These are phyloP conservation scores for Dasypogon diadema DNA, from an alignment of 2,888 invertebrate genomes.

Conservation along the genomic window DNA sequence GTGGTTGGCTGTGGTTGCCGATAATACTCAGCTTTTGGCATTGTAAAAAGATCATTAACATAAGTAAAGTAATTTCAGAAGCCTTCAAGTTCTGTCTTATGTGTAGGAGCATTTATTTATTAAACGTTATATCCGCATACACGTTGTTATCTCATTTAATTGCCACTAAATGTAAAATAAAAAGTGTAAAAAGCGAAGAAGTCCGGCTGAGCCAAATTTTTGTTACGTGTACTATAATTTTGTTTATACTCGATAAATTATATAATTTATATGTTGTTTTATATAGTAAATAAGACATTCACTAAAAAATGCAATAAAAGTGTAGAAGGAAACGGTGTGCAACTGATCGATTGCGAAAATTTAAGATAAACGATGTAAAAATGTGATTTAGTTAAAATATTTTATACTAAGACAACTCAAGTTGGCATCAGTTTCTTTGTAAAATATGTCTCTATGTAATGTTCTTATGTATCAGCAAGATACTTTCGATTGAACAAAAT, in stretches of 20 bases:
- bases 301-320: background rate
- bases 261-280: conserved; percentile 54
- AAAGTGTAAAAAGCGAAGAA: conserved; percentile 34
- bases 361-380: conserved; percentile 44
- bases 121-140: conserved; percentile 39
- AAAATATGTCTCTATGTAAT: conserved; percentile 6
- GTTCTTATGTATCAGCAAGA: too few species aligned
- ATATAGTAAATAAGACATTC: conserved; percentile 28
- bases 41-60: conserved; percentile 16
- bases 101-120: conserved; percentile 42
- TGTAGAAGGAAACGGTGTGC: background rate
- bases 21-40: conserved; percentile 69
- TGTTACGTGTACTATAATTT: conserved; percentile 42
- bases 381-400: conserved; percentile 49
- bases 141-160: conserved; percentile 44
- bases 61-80: conserved; percentile 23
- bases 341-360: conserved; percentile 4
- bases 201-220: conserved; percentile 40
- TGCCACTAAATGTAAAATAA: conserved; percentile 27
- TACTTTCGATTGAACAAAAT: background rate
- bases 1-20: conserved; percentile 98
- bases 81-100: conserved; percentile 17
- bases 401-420: conserved; percentile 11
- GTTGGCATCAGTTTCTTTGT: conserved; percentile 29
- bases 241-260: conserved; percentile 52